A percentile compares a stretch with the other conserved stretches of the same genome.
Conservation (phyloP, 2,888 invertebrate species). For the Amblyjoppa fuscipennis region DNA sequence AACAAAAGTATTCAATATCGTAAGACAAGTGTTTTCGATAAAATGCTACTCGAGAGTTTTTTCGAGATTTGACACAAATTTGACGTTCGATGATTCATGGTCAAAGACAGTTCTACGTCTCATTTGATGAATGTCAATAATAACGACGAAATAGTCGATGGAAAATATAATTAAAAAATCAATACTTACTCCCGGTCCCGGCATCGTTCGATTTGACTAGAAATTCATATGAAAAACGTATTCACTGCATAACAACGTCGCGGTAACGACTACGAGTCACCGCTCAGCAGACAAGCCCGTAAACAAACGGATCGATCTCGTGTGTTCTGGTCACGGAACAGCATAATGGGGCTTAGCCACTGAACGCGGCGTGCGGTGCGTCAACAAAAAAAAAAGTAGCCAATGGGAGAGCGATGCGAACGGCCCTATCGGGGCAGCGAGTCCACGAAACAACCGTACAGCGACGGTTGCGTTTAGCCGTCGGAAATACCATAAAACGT, state of each 20-base stretch:
- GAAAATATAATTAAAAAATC: neutral
- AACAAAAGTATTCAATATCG: neutral
- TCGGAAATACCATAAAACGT: too few relatives aligned
- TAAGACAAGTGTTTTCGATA: neutral
- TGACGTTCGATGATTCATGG: conserved; percentile 1
- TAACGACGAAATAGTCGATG: conserved; percentile 11
- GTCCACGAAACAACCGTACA: too few relatives aligned
- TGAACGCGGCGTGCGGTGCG: neutral
- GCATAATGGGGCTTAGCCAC: neutral
- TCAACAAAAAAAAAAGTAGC: neutral
- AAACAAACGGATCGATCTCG: conserved; percentile 79
- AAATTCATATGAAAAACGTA: conserved; percentile 49
- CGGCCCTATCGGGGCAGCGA: too few relatives aligned
- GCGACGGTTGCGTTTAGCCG: too few relatives aligned
- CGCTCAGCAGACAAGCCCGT: conserved; percentile 77
- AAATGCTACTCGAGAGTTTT: neutral
- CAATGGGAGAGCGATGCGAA: neutral
- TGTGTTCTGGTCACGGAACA: neutral
- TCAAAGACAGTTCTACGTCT: conserved; percentile 3
- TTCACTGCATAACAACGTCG: conserved; percentile 68
- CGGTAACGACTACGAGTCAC: conserved; percentile 8
- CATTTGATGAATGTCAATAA: neutral
- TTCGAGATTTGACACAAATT: neutral
- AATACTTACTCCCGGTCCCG: conserved; percentile 77
- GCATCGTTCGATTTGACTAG: conserved; percentile 69